Evolutionary conservation across 2,797 vertebrate species (phyloP).

Genomic region (Nyctibius grandis): DNA sequence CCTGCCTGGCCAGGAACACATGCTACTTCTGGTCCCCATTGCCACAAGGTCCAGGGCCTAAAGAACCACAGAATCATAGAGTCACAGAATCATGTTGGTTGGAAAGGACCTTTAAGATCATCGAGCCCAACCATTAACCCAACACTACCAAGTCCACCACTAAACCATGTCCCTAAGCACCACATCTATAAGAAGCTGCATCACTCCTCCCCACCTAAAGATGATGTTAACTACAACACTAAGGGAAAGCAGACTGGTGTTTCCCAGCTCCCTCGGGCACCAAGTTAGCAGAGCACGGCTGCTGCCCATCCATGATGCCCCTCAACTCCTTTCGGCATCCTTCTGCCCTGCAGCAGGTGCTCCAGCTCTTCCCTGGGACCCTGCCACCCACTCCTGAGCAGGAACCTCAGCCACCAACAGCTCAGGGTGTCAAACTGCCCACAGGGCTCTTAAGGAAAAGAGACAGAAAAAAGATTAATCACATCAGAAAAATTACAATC

Average conservation of each 20-base stretch:
- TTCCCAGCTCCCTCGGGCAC: background rate
- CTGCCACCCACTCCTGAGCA: background rate
- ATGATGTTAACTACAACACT: background rate
- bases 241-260: background rate
- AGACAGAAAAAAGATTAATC: background rate
- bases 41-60: background rate
- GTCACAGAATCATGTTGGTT: no score
- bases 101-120: no score
- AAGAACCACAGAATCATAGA: no score
- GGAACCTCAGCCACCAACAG: background rate
- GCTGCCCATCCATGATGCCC: background rate
- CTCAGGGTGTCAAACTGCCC: background rate
- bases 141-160: no score
- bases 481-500: no score
- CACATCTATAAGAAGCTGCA: background rate
- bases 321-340: background rate
- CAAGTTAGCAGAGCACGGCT: background rate
- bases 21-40: background rate
- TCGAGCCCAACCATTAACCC: no score
- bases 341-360: background rate
- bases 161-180: no score
- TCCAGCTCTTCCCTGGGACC: background rate
- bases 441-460: background rate
- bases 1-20: background rate
- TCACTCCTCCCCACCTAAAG: background rate